Evolutionary conservation across 1,140 invertebrate species (phyloP).

Genomic region (Zaprionus nigranus): DNA sequence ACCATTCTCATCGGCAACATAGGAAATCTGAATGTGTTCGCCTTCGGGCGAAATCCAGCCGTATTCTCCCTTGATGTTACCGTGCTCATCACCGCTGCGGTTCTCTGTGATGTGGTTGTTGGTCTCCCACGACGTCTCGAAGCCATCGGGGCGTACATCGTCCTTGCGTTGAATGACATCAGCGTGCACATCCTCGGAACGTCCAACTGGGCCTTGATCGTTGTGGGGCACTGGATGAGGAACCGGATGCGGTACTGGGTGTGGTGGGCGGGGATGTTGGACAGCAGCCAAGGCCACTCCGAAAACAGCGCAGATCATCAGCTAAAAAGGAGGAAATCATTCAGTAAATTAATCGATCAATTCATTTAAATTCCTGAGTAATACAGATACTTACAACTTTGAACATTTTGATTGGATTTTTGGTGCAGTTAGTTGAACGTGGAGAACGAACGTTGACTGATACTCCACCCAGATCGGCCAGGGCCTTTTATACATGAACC

Average conservation of each 20-base stretch:
- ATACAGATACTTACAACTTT: slow-evolving; percentile 72
- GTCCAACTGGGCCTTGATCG: slow-evolving; percentile 11
- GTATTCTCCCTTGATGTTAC: slow-evolving; percentile 67
- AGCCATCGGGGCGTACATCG: slow-evolving; percentile 84
- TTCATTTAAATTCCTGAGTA: background rate
- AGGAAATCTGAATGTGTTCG: slow-evolving; percentile 84
- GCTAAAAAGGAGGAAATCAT: slow-evolving; percentile 13
- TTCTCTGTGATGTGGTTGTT: slow-evolving; percentile 86
- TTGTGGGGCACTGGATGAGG: slow-evolving; percentile 1
- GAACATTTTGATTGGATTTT: slow-evolving; percentile 61
- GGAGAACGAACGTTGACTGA: slow-evolving; percentile 70
- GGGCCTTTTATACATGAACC: slow-evolving; percentile 53
- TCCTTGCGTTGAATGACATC: slow-evolving; percentile 60
- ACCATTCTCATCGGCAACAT: slow-evolving; percentile 88
- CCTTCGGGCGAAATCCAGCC: slow-evolving; percentile 83
- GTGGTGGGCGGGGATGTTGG: slow-evolving; percentile 11
- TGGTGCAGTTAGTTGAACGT: slow-evolving; percentile 47
- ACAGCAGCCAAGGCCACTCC: slow-evolving; percentile 58
- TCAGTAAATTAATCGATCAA: background rate
- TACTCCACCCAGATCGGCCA: slow-evolving; percentile 22
- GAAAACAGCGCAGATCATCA: slow-evolving; percentile 67
- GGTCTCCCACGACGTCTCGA: slow-evolving; percentile 84
- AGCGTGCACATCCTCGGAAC: slow-evolving; percentile 50
- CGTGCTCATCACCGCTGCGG: slow-evolving; percentile 84
- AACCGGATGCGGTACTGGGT: slow-evolving; percentile 19